Evolutionary conservation across 2,113 vertebrate genomes (phyloP), one percentile per base, ranked within the genome.

Genomic region (Bos javanicus): DNA sequence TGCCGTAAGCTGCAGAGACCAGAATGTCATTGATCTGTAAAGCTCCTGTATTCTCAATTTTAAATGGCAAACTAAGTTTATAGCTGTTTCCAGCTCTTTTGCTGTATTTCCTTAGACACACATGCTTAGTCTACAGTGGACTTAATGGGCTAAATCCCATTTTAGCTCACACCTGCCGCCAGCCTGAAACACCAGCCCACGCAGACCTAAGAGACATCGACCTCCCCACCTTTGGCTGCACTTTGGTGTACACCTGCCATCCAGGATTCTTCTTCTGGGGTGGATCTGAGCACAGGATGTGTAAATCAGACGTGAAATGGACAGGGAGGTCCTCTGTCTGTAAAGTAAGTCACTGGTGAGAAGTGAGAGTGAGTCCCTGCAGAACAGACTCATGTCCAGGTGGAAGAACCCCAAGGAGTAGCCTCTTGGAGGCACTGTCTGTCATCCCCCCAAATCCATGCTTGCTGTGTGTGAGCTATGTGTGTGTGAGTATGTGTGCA

Each of bases 241-340:
- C 99, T 3, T 98, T 99, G 91, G 99, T 99, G 97, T 99, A 99
- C 96, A 99, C 99, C 56, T 99, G 99, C 98, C 99, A 99, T 67
- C 99, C 99, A 0, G 99, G 99, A 74, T 99, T 99, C 98, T 99
- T 99, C 99, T 99, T 99, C 95, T 99, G 99, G 7, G 99, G 99
- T 14, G 99, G 99, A 94, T 99, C 99, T 25, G 99, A 99, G 94
- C 99, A 36, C 8, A 99, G 99, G 98, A 99, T 99, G 1, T 99
- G 99, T 98, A 99, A 99, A 98, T 99, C 99, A 97, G 99, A 99
- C 95, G 99, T 99, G 97, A 99, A 99, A 97, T 99, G 99, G 99
- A 99, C 99, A 17, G 99, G 99, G 96, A 99, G 99, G 97, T 99
- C 99, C 30, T 99, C 99, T 1, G 98, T 99, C 92, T 99, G 99